Evolutionary conservation across 1,140 invertebrate species (phyloP), one percentile per base, ranked within the genome.

Genomic region (Lysiphlebus fabarum): DNA sequence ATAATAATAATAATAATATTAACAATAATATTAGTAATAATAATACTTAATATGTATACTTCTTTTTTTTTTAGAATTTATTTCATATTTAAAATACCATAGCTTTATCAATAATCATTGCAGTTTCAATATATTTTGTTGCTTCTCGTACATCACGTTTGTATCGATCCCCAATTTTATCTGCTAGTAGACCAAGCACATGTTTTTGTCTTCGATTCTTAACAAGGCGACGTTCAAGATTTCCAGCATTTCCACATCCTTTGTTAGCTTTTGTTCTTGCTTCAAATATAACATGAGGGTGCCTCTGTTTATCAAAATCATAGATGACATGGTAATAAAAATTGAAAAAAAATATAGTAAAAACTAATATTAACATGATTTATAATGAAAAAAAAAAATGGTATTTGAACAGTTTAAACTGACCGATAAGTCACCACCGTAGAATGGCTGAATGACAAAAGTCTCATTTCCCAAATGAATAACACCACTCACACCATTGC

Each of bases 391-490:
- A 26, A 2, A 1, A 26, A 1, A 26, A 26, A 26, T 26, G 17
- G 10, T 43, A 9, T 57, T 33, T 58, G 51, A 65, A 62, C 43
- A 68, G 57, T 63, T 67, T 37, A 65, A 63, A 91, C 91, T 91
- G 86, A 96, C 94, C 86, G 93, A 95, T 67, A 95, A 83, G 83
- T 96, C 94, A 47, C 94, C 94, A 59, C 93, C 94, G 77, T 93
- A 94, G 78, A 98, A 95, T 38, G 95, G 94, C 82, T 96, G 93
- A 68, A 98, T 95, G 67, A 97, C 90, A 79, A 96, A 97, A 11
- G 95, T 97, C 79, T 96, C 94, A 82, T 96, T 96, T 70, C 92
- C 92, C 67, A 96, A 88, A 81, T 97, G 94, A 68, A 98, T 96
- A 67, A 98, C 91, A 12, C 95, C 95, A 67, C 92, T 95, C 58